Base-by-base conservation (phyloP, 1,140 invertebrate species). In the Venturia canescens region DNA sequence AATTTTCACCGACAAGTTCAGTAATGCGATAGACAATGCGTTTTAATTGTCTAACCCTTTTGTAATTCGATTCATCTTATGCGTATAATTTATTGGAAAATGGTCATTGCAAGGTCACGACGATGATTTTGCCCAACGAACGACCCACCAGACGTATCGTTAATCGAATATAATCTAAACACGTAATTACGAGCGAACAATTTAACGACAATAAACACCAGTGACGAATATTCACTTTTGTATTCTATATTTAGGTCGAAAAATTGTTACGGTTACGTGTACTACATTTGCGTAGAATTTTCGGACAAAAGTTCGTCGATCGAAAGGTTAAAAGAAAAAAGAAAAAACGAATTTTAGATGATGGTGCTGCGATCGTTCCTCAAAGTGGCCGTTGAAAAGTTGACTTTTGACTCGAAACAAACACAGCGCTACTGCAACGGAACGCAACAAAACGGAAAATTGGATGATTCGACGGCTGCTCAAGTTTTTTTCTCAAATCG, bases 161-260 rank as follows among this genome's bases (percentile, higher is more conserved):
- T n/a, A 63, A 63, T 63, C 27, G 23, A 26, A 63, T 31, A 34
- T 69, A 69, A 34, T 4, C 66, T 69, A 69, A 72, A 67, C 71
- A 80, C 79, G 75, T 72, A 80, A 34, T 80, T 80, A 80, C 57
- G 63, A 63, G 76, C 48, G 74, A 81, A 81, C 80, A 81, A 81
- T 81, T 81, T 72, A 81, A 81, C 79, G 75, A 80, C 80, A 72
- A 79, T 50, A 67, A 81, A 78, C 76, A 78, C 50, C 80, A 71
- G 71, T 72, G 72, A 78, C 70, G 71, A 74, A 74, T 48, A 29
- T 74, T 48, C 38, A 23, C n/a, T 74, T 74, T 74, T 44, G 38
- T 69, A 74, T 48, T 48, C 71, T 50, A 74, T 50, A 74, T 74
- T 74, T 29, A 76, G 38, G 57, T 76, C 21, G 29, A 60, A 76